Conservation (phyloP, 2,113 vertebrate genomes). For the Ceuthmochares aereus region DNA sequence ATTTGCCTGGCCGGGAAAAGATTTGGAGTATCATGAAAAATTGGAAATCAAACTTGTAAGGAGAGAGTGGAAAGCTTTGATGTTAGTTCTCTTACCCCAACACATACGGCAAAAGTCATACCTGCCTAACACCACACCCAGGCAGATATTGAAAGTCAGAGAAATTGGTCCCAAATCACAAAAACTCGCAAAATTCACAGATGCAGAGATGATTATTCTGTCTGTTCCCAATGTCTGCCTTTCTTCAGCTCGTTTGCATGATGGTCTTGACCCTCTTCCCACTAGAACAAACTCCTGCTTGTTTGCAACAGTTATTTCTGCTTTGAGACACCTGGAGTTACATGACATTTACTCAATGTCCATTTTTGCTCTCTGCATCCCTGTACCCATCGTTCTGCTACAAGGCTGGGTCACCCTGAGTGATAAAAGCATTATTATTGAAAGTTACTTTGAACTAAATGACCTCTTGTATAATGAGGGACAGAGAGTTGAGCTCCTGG, state of each 20-base stretch:
- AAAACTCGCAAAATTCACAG: not conserved
- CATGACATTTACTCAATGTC: not conserved
- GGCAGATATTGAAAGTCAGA: not conserved
- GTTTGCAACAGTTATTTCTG: not conserved
- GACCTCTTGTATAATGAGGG: not conserved
- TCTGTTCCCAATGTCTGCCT: not conserved
- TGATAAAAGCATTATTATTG: not conserved
- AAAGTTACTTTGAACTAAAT: not conserved
- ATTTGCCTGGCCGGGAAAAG: not conserved
- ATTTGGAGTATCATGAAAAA: not conserved
- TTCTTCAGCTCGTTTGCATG: not conserved
- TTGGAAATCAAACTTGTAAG: not conserved
- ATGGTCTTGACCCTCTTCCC: rapidly evolving
- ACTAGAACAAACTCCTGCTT: not conserved
- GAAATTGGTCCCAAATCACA: rapidly evolving
- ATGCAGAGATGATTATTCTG: not conserved
- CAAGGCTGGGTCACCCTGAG: not conserved
- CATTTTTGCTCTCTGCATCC: not conserved
- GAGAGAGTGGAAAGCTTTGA: not conserved
- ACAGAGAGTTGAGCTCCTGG: not conserved
- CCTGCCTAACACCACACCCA: not conserved
- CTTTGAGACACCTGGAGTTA: rapidly evolving
- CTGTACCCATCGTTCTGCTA: not conserved
- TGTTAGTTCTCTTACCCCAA: not conserved
- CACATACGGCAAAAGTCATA: rapidly evolving